phyloP scores from a whole-genome alignment of 2,113 vertebrate species.

The Connochaetes taurinus region DNA sequence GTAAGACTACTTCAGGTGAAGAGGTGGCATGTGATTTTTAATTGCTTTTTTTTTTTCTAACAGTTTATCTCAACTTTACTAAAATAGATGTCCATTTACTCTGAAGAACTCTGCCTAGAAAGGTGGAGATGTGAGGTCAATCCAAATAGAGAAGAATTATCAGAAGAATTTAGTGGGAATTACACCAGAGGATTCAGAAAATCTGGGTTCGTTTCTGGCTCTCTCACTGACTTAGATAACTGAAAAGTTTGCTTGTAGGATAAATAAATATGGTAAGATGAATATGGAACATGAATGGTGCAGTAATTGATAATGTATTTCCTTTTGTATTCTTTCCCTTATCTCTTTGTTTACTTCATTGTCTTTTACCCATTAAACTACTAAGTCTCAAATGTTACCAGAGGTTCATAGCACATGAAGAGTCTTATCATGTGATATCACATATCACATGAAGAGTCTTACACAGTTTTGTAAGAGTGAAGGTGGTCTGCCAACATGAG shows the following conservation, averaged over 20 bases:
- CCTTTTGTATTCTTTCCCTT: background rate
- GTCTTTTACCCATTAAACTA: background rate
- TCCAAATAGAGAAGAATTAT: background rate
- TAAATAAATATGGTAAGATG: background rate
- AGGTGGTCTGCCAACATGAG: background rate
- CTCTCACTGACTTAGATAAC: background rate
- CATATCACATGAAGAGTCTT: no score
- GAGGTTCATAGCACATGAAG: background rate
- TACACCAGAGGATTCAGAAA: background rate
- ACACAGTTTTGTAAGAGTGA: background rate
- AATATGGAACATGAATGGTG: background rate
- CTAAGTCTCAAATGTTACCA: background rate
- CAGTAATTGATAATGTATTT: background rate
- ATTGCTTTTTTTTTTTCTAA: constrained; percentile 1
- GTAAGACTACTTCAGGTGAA: background rate
- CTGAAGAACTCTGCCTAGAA: background rate
- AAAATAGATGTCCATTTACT: background rate
- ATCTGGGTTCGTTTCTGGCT: background rate
- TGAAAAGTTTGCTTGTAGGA: background rate
- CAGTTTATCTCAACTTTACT: background rate
- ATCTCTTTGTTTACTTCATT: background rate
- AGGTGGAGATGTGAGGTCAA: background rate
- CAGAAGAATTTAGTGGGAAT: background rate
- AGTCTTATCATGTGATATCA: no score
- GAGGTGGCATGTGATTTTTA: background rate